Base-by-base conservation (phyloP, 2,113 vertebrate genomes). In the Dasyprocta punctata region DNA sequence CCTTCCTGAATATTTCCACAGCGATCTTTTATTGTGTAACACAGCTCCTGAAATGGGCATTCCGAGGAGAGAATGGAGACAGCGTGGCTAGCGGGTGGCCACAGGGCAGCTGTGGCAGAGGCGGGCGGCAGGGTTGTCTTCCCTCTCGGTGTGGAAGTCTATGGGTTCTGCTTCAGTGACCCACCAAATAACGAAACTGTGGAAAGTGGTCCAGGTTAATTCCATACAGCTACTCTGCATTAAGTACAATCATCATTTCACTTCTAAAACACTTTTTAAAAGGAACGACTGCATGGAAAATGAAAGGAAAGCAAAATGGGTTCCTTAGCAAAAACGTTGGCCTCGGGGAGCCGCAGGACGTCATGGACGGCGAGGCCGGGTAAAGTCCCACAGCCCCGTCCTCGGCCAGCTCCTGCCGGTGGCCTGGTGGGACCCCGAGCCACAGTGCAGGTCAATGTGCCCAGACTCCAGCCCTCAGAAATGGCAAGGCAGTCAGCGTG, bases 1-100 rank as follows among this genome's bases (percentile, higher is more conserved):
- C 30, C 38, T 83, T 96, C 41, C 86, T 95, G 47, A 67, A 86
- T 85, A 83, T 67, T 95, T 86, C 96, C n/a, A 67, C 63, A 73
- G 75, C 77, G 36, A 49, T 78, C 63, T 85, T 85, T 85, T 65
- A 28, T 77, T 85, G 71, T 52, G 82, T 94, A 82, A 41, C 47
- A 80, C 3, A 44, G 52, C 52, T 96, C 44, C 52, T 81, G 88
- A 90, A 96, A 49, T 14, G 77, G 47, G 81, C 3, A 58, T 36
- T 83, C 65, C 56, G 1, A 54, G 20, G 78, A 78, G 65, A 86
- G 28, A 19, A 36, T 30, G 54, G 52, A 82, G 38, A 61, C 52
- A 47, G 60, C 41, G 13, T 33, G 54, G 24, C 94, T 73, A 90
- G 38, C 61, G 83, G 78, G 65, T 2, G 36, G 89, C 58, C 80